Conservation (phyloP, 2,888 invertebrate species). For the Sminthurinus aureus region DNA sequence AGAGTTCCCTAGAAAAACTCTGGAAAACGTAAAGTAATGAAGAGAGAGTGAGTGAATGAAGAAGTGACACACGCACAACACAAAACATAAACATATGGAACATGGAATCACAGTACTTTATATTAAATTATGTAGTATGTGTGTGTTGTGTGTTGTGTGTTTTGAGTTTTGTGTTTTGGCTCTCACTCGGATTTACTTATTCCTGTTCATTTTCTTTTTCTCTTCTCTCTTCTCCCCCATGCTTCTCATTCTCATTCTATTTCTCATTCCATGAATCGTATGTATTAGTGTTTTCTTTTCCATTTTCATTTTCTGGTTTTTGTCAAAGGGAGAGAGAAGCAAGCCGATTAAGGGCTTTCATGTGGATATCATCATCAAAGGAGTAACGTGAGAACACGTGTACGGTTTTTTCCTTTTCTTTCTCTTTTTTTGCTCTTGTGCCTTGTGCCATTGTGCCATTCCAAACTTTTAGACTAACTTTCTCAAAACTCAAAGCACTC, state of each 20-base stretch:
- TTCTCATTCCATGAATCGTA: not conserved
- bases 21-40: not conserved
- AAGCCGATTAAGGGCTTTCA: constrained; percentile 31
- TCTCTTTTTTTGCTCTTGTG: not conserved
- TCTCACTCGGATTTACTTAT: not conserved
- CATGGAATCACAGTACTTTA: constrained; percentile 2
- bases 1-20: no score
- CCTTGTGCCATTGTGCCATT: not conserved
- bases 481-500: not conserved
- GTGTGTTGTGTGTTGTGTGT: no score
- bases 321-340: constrained; percentile 23
- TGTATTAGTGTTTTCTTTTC: not conserved
- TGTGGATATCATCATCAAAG: constrained; percentile 41
- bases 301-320: constrained; percentile 16
- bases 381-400: constrained; percentile 29
- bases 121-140: no score
- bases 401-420: not conserved
- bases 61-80: not conserved
- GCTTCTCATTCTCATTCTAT: not conserved
- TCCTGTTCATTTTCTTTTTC: not conserved
- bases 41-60: not conserved
- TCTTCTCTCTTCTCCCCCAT: not conserved
- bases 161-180: not conserved
- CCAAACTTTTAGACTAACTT: constrained; percentile 31
- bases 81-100: no score